Percentiles rank a stretch among this genome's conserved stretches.
Evolutionary conservation across 2,113 vertebrate genomes (phyloP).

Genomic region (Scomber scombrus): DNA sequence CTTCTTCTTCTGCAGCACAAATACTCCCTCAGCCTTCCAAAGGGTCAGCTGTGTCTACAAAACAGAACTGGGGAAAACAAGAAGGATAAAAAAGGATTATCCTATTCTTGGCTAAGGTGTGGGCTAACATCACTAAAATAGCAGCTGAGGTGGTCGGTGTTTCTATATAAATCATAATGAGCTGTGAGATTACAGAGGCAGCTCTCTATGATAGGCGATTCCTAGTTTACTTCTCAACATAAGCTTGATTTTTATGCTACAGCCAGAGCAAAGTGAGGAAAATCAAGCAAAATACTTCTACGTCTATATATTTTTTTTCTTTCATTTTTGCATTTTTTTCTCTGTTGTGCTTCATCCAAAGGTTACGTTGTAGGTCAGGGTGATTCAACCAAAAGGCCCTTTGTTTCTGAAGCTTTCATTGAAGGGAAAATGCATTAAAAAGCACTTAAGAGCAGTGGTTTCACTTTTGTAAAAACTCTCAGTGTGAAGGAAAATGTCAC

Average conservation of each 20-base stretch:
- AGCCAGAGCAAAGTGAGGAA: slow-evolving; percentile 17
- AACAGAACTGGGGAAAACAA: slow-evolving; percentile 24
- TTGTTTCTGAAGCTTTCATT: slow-evolving; percentile 6
- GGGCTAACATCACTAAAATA: slow-evolving; percentile 49
- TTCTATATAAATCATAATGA: slow-evolving; percentile 64
- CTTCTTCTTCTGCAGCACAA: not conserved
- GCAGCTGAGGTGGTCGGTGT: slow-evolving; percentile 48
- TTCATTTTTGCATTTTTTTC: slow-evolving; percentile 1
- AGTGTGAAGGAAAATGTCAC: slow-evolving; percentile 31
- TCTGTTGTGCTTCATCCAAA: not conserved
- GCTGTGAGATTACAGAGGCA: slow-evolving; percentile 59
- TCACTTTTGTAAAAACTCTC: slow-evolving; percentile 6
- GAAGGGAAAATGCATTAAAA: not conserved
- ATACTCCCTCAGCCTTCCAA: not conserved
- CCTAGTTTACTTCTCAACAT: slow-evolving; percentile 34
- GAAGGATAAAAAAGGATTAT: slow-evolving; percentile 44
- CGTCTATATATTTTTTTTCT: not conserved
- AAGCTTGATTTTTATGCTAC: slow-evolving; percentile 15
- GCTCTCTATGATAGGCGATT: slow-evolving; percentile 5
- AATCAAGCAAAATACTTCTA: not conserved
- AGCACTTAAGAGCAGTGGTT: not conserved
- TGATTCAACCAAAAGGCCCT: not conserved
- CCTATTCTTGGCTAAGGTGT: slow-evolving; percentile 41
- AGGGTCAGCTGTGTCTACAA: slow-evolving; percentile 34
- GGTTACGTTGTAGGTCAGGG: not conserved